Conservation (phyloP, 2,888 invertebrate species). For the Epinotia brunnichana region DNA sequence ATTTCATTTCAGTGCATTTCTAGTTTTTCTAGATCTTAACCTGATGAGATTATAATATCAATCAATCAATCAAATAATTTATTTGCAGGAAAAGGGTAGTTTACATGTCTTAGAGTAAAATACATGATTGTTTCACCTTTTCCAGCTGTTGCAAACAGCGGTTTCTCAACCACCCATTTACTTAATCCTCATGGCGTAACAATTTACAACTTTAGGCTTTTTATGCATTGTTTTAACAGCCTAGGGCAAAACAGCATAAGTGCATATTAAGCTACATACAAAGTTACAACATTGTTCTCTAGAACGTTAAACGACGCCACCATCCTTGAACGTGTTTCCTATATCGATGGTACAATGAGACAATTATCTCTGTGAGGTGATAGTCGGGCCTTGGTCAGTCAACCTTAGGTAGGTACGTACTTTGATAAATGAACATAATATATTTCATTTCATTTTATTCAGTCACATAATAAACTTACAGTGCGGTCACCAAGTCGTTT, state of each 20-base stretch:
- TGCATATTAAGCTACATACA: not conserved
- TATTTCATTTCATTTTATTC: too few relatives aligned
- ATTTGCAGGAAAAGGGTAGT: too few relatives aligned
- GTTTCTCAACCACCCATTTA: not conserved
- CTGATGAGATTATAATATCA: too few relatives aligned
- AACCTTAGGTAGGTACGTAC: slow-evolving; percentile 35
- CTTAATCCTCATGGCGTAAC: slow-evolving; percentile 4
- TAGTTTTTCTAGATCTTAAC: too few relatives aligned
- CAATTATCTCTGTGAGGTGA: slow-evolving; percentile 48
- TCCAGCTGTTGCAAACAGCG: too few relatives aligned
- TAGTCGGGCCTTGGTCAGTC: slow-evolving; percentile 38
- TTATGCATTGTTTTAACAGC: slow-evolving; percentile 11
- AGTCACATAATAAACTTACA: too few relatives aligned
- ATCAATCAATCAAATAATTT: too few relatives aligned
- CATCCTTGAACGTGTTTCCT: slow-evolving; percentile 54
- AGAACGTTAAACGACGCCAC: slow-evolving; percentile 47
- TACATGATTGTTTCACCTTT: too few relatives aligned
- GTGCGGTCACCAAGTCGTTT: too few relatives aligned
- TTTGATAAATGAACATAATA: slow-evolving; percentile 5
- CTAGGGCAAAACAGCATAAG: not conserved
- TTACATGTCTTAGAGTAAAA: too few relatives aligned
- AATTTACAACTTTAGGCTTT: slow-evolving; percentile 33
- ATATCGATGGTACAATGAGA: slow-evolving; percentile 54
- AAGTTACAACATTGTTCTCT: not conserved
- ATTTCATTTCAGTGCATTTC: too few relatives aligned